Conservation (phyloP, 2,888 invertebrate species). For the Pachymerium ferrugineum region DNA sequence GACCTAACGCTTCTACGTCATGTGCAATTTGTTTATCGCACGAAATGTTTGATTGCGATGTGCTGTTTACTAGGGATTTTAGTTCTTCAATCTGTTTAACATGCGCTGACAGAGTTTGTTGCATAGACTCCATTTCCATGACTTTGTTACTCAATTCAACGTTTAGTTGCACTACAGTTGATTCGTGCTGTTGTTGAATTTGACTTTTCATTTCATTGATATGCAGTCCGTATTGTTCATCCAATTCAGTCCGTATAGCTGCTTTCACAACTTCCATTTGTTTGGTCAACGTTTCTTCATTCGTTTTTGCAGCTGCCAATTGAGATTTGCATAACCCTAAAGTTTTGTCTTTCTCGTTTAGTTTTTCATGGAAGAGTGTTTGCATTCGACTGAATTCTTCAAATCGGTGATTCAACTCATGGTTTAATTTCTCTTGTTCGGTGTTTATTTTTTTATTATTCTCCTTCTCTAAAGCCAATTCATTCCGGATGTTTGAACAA, state of each 20-base stretch:
- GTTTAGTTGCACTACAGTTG: not conserved
- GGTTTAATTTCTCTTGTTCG: not conserved
- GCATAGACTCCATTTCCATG: not conserved
- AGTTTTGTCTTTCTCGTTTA: not conserved
- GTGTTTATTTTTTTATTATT: not conserved
- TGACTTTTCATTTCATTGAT: not conserved
- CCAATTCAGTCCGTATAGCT: slow-evolving; percentile 28
- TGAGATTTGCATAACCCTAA: not conserved
- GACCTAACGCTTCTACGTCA: not conserved
- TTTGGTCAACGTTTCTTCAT: not conserved
- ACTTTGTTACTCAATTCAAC: not conserved
- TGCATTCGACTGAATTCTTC: not conserved
- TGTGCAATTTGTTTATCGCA: not conserved
- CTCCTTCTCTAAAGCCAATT: not conserved
- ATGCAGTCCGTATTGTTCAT: slow-evolving; percentile 27
- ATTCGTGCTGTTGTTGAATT: not conserved
- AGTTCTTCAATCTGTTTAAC: too few relatives aligned
- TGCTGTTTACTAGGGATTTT: too few relatives aligned
- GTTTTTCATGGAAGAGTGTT: not conserved
- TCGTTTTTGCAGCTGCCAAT: not conserved
- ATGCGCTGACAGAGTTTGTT: too few relatives aligned
- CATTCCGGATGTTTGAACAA: not conserved
- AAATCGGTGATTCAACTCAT: not conserved
- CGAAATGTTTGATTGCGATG: not conserved
- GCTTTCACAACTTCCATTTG: too few relatives aligned